phyloP scores from a whole-genome alignment of 1,140 invertebrate genomes.

The Drosophila prosaltans region DNA sequence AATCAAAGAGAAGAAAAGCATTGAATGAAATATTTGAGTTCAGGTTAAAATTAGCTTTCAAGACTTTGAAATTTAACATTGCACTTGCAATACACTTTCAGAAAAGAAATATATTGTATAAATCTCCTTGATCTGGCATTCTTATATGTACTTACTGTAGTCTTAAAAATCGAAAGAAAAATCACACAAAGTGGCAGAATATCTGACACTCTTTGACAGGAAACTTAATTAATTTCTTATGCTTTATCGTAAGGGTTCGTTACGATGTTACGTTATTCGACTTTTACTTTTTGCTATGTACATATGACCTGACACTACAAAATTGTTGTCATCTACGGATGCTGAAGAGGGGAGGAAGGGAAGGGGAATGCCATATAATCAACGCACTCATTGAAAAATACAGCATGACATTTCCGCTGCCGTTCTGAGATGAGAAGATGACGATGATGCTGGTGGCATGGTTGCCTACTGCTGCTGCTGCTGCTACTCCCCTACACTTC shows the following conservation, averaged over 20 bases:
- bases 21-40: no score
- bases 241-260: conserved; percentile 31
- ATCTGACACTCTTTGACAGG: conserved; percentile 7
- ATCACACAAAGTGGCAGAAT: not conserved
- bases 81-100: no score
- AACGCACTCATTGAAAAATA: conserved; percentile 76
- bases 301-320: conserved; percentile 8
- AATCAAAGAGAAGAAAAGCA: not conserved
- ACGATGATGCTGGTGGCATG: conserved; percentile 16
- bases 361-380: conserved; percentile 57
- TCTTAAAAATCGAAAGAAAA: no score
- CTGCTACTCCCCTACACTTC: conserved; percentile 27
- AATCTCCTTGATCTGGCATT: no score
- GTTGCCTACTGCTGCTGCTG: conserved; percentile 22
- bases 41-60: no score
- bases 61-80: no score
- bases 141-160: no score
- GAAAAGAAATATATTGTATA: no score
- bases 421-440: conserved; percentile 12
- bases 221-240: conserved; percentile 70
- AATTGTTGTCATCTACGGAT: not conserved
- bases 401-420: conserved; percentile 72
- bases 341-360: not conserved
- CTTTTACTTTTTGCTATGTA: not conserved
- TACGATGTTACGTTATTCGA: not conserved